Base-by-base conservation (phyloP, 2,888 invertebrate species). In the Cerceris rybyensis region DNA sequence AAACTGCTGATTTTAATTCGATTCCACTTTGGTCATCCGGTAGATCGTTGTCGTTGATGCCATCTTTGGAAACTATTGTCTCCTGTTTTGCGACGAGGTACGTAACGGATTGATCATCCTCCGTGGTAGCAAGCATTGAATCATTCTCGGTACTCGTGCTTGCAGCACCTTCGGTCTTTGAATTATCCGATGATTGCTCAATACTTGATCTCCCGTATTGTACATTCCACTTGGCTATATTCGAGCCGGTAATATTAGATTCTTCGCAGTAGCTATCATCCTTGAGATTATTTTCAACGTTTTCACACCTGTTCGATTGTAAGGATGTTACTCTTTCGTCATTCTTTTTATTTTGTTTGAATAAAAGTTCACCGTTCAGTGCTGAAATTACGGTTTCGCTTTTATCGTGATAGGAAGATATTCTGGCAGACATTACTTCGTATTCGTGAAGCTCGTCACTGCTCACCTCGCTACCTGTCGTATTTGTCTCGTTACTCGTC, bases 381-480 rank as follows among this genome's bases (percentile, higher is more conserved):
- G 80, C 66, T 8, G 78, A 75, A 11, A 70, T 65, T 4, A 49
- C 42, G 28, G 57, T 55, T 14, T 67, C 69, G 57, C 59, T 57
- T 14, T 28, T 50, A 11, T 59, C 70, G 57, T 65, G 42, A 9
- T 49, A 28, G 13, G 65, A 67, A 1, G 70, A 64, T 4, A 52
- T 52, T 16, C 52, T 68, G 6, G 60, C 39, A 1, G 86, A 77
- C 6, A 86, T 86, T 5, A 91, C 85, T 68, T 91, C 90, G 80
- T 90, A 90, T 61, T 91, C 91, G 79, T 90, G 91, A 7, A 91
- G 78, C 67, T 91, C 90, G 75, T 90, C 90, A 74, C 90, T 90
- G 85, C 89, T 91, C 43, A 89, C 79, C 63, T 91, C 91, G 65
- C 89, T 90, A 0, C 86, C 87, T 0, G 90, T 89, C 1, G 89